A percentile compares a stretch with the other conserved stretches of the same genome.
These are phyloP conservation scores for Platorchestia sp. DNA, from an alignment of 1,140 invertebrate genomes.

Conservation along the genomic window DNA sequence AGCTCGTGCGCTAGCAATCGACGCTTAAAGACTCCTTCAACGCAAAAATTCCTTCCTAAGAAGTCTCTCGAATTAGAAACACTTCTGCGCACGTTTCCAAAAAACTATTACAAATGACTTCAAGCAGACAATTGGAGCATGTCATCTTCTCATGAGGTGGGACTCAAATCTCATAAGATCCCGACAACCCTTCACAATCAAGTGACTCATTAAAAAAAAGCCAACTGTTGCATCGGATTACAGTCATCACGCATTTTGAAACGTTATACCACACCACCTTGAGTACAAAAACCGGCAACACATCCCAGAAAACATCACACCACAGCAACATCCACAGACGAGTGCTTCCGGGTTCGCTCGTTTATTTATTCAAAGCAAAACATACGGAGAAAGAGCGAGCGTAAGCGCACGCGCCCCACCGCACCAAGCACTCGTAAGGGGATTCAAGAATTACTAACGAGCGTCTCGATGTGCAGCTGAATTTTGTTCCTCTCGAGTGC, in stretches of 20 bases:
- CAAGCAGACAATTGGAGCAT: neutral
- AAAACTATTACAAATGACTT: neutral
- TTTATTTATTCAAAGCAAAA: neutral
- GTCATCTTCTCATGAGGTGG: neutral
- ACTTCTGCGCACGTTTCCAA: neutral
- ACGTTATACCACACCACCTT: neutral
- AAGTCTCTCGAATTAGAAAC: neutral
- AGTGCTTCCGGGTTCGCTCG: neutral
- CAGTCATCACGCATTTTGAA: neutral
- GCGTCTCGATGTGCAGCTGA: neutral
- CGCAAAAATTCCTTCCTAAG: neutral
- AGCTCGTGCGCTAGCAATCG: neutral
- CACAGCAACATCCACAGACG: neutral
- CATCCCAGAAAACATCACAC: neutral
- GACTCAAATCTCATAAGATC: too few species aligned
- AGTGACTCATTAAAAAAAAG: too few species aligned
- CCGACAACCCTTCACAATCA: too few species aligned
- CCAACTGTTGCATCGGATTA: neutral
- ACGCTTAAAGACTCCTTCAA: neutral
- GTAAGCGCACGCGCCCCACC: neutral
- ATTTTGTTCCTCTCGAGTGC: neutral
- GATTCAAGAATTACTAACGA: neutral
- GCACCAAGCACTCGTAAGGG: neutral
- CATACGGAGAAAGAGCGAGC: neutral
- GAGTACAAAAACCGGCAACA: neutral